Percentiles rank a stretch among this genome's conserved stretches.
Evolutionary conservation across 2,888 invertebrate genomes (phyloP).

Genomic region (Leptinotarsa juncta): DNA sequence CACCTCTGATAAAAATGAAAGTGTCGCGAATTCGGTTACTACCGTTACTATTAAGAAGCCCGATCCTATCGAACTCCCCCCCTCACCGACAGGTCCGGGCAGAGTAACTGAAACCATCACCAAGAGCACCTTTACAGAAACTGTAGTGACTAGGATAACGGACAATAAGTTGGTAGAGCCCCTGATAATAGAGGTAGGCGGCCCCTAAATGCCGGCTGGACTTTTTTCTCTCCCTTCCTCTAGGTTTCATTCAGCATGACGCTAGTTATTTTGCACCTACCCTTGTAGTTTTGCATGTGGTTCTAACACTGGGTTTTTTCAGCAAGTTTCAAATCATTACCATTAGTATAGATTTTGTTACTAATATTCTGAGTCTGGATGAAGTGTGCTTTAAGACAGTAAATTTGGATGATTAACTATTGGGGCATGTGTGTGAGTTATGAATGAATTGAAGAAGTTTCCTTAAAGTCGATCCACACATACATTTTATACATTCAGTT

Average conservation of each 20-base stretch:
- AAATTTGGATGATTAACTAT: too few species aligned
- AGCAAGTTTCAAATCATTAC: not conserved
- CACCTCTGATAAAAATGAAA: constrained; percentile 60
- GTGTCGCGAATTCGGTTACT: constrained; percentile 70
- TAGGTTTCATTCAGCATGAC: constrained; percentile 25
- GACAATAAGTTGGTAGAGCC: constrained; percentile 90
- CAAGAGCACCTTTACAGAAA: constrained; percentile 95
- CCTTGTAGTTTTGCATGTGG: constrained; percentile 28
- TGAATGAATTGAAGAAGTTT: too few species aligned
- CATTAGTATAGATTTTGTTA: not conserved
- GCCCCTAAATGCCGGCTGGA: constrained; percentile 46
- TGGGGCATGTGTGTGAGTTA: too few species aligned
- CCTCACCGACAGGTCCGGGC: constrained; percentile 86
- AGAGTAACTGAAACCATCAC: constrained; percentile 94
- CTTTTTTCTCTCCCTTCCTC: constrained; percentile 29
- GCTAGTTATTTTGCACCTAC: constrained; percentile 25
- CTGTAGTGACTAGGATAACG: constrained; percentile 92
- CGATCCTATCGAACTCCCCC: constrained; percentile 78
- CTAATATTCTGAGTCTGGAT: too few species aligned
- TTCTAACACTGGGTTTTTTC: constrained; percentile 20
- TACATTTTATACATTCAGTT: too few species aligned
- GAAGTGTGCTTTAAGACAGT: too few species aligned
- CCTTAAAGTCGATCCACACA: too few species aligned
- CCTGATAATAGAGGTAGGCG: constrained; percentile 88
- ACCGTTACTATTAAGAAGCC: constrained; percentile 88